These are phyloP conservation scores for Zonotrichia leucophrys DNA, from an alignment of 2,113 vertebrate species.

Conservation along the genomic window DNA sequence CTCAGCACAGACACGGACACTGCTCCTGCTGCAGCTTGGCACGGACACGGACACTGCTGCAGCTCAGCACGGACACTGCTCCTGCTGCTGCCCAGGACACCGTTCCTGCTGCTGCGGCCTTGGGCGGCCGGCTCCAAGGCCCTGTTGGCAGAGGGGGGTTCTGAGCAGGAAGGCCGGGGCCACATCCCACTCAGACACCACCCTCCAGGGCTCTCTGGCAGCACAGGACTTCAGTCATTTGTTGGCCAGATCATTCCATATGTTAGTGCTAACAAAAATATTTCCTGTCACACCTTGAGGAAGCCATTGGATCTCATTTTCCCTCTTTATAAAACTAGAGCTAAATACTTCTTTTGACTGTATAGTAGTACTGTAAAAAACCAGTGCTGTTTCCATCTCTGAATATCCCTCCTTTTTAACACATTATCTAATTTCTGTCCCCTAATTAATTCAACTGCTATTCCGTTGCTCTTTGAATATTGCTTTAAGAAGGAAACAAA, in stretches of 20 bases:
- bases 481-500: not conserved
- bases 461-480: not conserved
- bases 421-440: not conserved
- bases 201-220: not conserved
- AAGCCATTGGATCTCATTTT: not conserved
- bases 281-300: not conserved
- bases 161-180: not conserved
- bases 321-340: not conserved
- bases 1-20: too few relatives aligned
- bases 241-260: not conserved
- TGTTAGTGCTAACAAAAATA: not conserved
- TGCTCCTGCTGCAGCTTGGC: too few relatives aligned
- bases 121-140: fast-evolving
- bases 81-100: too few relatives aligned
- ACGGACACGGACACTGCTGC: too few relatives aligned
- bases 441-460: not conserved
- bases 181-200: not conserved
- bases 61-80: too few relatives aligned
- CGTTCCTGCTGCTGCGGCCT: not conserved
- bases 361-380: not conserved
- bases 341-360: not conserved
- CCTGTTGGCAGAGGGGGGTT: fast-evolving
- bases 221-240: not conserved
- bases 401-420: not conserved
- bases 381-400: not conserved